Conservation (phyloP, 2,113 vertebrate species). For the Nipponia nippon region DNA sequence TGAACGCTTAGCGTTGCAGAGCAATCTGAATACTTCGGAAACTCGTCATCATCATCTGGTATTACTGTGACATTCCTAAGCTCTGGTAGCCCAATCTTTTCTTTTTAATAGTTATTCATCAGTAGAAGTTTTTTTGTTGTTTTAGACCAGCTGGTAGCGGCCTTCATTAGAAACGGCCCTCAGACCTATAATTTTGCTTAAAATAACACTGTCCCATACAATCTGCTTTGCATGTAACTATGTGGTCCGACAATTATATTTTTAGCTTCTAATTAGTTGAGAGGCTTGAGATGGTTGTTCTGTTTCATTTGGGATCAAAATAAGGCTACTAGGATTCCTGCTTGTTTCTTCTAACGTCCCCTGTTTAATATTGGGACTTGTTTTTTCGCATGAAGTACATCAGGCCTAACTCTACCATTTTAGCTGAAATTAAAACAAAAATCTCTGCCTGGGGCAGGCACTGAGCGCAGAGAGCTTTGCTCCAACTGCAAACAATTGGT, state of each 20-base stretch:
- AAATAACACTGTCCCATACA: background rate
- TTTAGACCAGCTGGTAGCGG: background rate
- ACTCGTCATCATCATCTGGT: background rate
- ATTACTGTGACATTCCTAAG: background rate
- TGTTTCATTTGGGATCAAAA: background rate
- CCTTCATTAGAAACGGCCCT: background rate
- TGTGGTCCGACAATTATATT: background rate
- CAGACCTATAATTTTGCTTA: background rate
- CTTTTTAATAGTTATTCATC: background rate
- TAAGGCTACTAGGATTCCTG: background rate
- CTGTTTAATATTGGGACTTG: background rate
- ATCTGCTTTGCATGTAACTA: background rate
- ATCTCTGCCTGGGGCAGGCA: background rate
- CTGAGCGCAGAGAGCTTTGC: rapidly evolving
- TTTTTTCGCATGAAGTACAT: background rate
- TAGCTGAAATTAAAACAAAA: background rate
- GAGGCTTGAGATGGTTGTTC: background rate
- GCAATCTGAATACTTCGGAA: background rate
- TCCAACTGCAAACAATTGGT: background rate
- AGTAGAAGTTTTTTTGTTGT: background rate
- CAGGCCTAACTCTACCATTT: background rate
- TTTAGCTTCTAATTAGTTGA: slow-evolving; percentile 15
- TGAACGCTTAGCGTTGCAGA: background rate
- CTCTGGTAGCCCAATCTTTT: background rate
- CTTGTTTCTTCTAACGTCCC: background rate